Evolutionary conservation across 2,797 vertebrate genomes (phyloP).

Genomic region (Philypnodon macrostomus): DNA sequence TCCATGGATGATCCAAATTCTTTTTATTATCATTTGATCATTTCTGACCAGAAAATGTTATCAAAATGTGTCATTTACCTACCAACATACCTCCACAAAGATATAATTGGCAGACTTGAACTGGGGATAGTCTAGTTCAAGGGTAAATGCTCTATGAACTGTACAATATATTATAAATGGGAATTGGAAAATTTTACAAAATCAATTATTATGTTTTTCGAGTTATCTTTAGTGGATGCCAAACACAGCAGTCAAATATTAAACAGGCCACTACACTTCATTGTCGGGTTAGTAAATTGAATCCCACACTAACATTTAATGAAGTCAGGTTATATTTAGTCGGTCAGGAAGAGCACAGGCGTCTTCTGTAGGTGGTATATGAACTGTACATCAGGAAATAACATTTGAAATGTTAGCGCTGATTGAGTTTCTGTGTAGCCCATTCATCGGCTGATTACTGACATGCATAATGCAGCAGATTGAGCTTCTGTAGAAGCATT

Average conservation of each 20-base stretch:
- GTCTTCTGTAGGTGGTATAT: constrained; percentile 40
- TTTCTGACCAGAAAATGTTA: too few relatives aligned
- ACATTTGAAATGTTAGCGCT: constrained; percentile 47
- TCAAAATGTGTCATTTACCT: too few relatives aligned
- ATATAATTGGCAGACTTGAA: too few relatives aligned
- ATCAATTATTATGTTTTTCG: too few relatives aligned
- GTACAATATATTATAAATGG: too few relatives aligned
- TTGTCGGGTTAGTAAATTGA: constrained; percentile 55
- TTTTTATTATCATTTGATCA: too few relatives aligned
- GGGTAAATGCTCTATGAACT: too few relatives aligned
- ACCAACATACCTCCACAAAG: too few relatives aligned
- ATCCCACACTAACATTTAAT: constrained; percentile 42
- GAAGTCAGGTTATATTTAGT: constrained; percentile 32
- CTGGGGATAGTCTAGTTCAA: too few relatives aligned
- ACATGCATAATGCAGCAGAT: constrained; percentile 53
- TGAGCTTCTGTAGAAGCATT: constrained; percentile 34
- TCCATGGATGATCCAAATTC: too few relatives aligned
- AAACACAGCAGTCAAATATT: constrained; percentile 29
- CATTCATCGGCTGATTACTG: constrained; percentile 48
- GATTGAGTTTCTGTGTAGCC: constrained; percentile 29
- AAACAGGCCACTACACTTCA: constrained; percentile 35
- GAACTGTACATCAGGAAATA: constrained; percentile 36
- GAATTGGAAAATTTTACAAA: too few relatives aligned
- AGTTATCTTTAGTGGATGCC: too few relatives aligned
- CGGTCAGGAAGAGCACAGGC: constrained; percentile 31